Base-by-base conservation (phyloP, 1,140 invertebrate genomes). In the Hypsibius dujardini region DNA sequence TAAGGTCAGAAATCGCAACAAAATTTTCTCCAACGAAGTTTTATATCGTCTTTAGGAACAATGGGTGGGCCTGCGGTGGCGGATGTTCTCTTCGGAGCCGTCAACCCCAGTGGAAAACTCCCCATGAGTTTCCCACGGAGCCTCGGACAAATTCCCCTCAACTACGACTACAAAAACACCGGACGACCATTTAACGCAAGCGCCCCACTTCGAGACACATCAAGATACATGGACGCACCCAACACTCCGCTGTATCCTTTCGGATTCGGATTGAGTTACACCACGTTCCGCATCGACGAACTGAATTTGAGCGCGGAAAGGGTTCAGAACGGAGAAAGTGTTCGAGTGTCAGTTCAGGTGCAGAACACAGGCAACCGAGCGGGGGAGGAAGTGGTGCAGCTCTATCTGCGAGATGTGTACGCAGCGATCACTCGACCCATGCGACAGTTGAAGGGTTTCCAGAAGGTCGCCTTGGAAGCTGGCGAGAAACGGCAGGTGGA, bases 51-150 rank as follows among this genome's bases (percentile, higher is more conserved):
- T 28, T 28, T 28, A 28, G 28, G 73, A 40, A 46, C 72, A 1
- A 46, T 73, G 47, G 47, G 59, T 15, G 73, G 72, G 12, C 60
- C 67, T n/a, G 74, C 73, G 28, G 47, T 70, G 40, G 59, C 70
- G n/a, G 71, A 60, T 28, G 74, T 72, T n/a, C 59, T 75, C 7
- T 72, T 73, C 46, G 74, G 74, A 72, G 73, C 73, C 15, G 28
- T 42, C 46, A 67, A 70, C 47, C 71, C 70, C 12, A 46, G 47
- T 46, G 73, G 73, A 3, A 70, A 70, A 70, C n/a, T 47, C 74
- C 14, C 74, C 73, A 1, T 28, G 72, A 1, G 74, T 14, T 70
- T 73, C 74, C 50, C 73, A 1, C 69, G 46, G n/a, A n/a, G 45
- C 45, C 47, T 56, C n/a, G 72, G 73, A 28, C 73, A 74, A 15